Percentiles rank a stretch among this genome's conserved stretches.
Evolutionary conservation across 2,888 invertebrate genomes (phyloP).

Genomic region (Gymnoscelis rufifasciata): DNA sequence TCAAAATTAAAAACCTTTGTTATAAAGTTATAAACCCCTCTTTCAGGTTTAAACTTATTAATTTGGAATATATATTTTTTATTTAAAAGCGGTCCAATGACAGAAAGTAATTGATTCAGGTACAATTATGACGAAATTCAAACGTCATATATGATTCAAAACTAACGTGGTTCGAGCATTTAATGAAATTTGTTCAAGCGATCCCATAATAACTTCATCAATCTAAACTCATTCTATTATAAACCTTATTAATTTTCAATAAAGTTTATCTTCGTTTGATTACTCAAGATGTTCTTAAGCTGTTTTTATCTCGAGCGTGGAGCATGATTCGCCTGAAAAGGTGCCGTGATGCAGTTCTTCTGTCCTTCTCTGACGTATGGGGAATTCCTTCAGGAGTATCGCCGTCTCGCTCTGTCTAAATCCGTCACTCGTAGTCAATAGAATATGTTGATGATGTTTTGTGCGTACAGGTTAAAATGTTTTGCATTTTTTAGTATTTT

Average conservation of each 20-base stretch:
- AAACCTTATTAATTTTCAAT: background rate
- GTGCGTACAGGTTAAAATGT: conserved; percentile 5
- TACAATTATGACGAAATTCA: too few species aligned
- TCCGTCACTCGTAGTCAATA: conserved; percentile 51
- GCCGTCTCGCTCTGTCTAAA: conserved; percentile 42
- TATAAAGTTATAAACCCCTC: too few species aligned
- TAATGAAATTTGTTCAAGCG: background rate
- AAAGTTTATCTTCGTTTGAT: background rate
- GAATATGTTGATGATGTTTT: conserved; percentile 42
- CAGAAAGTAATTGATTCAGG: too few species aligned
- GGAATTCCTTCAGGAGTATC: conserved; percentile 21
- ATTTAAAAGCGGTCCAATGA: too few species aligned
- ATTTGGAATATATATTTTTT: too few species aligned
- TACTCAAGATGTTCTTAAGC: background rate
- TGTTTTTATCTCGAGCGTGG: background rate
- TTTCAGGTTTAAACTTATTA: too few species aligned
- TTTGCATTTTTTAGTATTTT: background rate
- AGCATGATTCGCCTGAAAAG: conserved; percentile 5
- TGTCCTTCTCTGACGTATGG: conserved; percentile 29
- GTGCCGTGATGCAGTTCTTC: conserved; percentile 5
- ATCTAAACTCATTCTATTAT: background rate
- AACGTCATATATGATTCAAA: too few species aligned
- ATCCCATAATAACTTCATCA: background rate
- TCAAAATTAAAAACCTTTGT: too few species aligned
- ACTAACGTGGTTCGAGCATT: background rate